Conservation (phyloP, 2,113 vertebrate genomes). For the Hydropotes inermis region DNA sequence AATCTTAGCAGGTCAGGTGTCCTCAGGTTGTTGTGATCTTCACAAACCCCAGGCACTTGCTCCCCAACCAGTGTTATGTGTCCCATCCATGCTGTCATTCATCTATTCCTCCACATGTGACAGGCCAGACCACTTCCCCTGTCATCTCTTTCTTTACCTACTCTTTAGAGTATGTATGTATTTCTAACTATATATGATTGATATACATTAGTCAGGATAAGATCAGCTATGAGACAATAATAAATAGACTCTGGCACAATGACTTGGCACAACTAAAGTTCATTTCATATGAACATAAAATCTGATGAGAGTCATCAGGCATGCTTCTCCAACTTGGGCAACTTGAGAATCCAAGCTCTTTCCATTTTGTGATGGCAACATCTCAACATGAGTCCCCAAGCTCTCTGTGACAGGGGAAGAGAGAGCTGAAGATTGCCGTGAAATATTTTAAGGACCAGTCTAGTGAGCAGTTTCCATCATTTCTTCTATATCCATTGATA, state of each 20-base stretch:
- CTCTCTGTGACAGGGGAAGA: background rate
- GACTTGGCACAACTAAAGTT: background rate
- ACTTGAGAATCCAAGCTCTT: background rate
- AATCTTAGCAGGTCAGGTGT: background rate
- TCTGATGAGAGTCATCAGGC: background rate
- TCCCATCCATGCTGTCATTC: background rate
- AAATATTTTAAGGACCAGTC: background rate
- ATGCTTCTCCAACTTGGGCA: background rate
- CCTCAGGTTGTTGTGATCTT: background rate
- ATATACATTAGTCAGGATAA: background rate
- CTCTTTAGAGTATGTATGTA: background rate
- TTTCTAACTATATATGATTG: background rate
- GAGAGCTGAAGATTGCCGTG: background rate
- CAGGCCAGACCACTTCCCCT: background rate
- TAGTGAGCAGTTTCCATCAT: background rate
- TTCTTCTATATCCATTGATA: constrained; percentile 7
- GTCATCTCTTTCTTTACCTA: background rate
- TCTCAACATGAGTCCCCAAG: background rate
- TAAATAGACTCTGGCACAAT: background rate
- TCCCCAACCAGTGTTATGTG: background rate
- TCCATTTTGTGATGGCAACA: background rate
- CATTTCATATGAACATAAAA: background rate
- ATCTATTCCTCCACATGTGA: background rate
- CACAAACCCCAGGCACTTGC: background rate
- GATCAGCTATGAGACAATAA: background rate